These are phyloP conservation scores for Hemitrygon akajei DNA, from an alignment of 2,797 vertebrate genomes.

Conservation along the genomic window DNA sequence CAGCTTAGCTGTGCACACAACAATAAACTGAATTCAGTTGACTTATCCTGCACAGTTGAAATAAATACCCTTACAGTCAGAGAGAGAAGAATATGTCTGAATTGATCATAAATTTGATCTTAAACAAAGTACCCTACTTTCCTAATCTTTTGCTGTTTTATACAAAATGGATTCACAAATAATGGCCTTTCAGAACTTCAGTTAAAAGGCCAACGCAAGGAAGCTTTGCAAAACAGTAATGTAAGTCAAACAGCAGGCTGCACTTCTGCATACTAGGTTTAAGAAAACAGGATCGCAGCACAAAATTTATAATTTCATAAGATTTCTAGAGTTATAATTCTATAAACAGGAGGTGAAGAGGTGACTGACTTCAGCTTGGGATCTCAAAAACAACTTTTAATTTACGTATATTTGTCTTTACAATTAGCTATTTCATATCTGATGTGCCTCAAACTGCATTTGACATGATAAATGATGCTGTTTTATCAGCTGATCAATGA, in stretches of 20 bases:
- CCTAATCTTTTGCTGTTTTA: too few relatives aligned
- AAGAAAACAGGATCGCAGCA: neutral
- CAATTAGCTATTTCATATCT: neutral
- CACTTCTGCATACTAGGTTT: neutral
- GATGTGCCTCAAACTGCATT: neutral
- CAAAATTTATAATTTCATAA: neutral
- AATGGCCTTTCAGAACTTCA: too few relatives aligned
- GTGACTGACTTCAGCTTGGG: neutral
- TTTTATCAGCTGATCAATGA: conserved; percentile 1
- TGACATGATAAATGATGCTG: neutral
- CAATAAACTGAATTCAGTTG: too few relatives aligned
- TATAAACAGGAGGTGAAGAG: neutral
- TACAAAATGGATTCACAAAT: too few relatives aligned
- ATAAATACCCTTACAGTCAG: neutral
- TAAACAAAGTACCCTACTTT: neutral
- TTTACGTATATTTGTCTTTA: neutral
- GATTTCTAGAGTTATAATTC: neutral
- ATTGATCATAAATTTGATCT: neutral
- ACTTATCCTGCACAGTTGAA: neutral
- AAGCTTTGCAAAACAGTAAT: neutral
- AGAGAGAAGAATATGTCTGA: neutral
- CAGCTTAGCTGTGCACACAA: too few relatives aligned
- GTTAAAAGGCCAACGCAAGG: neutral
- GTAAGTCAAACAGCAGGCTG: neutral
- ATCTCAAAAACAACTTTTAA: neutral